These are phyloP conservation scores for Agelaius tricolor DNA, from an alignment of 2,113 vertebrate species.

Conservation along the genomic window DNA sequence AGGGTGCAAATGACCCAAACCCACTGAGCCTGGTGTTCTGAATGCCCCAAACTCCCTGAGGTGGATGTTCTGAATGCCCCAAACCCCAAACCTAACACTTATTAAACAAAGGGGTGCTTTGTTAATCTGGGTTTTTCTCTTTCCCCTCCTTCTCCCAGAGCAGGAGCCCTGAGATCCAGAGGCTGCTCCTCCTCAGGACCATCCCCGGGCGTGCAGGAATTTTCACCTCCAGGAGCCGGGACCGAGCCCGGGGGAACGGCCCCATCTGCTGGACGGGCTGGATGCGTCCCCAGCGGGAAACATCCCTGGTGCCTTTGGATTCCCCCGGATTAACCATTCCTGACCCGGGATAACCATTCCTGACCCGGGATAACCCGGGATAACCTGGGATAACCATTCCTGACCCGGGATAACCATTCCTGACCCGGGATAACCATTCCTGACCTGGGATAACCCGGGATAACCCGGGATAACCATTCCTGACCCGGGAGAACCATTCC, in stretches of 20 bases:
- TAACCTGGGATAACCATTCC: not conserved
- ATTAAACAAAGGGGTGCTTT: not conserved
- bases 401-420: too few species aligned
- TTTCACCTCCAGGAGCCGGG: not conserved
- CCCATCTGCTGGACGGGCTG: conserved; percentile 46
- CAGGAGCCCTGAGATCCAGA: not conserved
- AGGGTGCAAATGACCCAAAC: not conserved
- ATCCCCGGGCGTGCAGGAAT: too few species aligned
- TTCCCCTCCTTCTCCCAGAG: not conserved
- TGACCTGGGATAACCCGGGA: not conserved
- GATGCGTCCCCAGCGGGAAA: not conserved
- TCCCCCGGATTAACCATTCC: not conserved
- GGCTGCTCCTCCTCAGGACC: not conserved
- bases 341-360: not conserved
- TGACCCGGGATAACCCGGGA: not conserved
- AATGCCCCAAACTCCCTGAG: not conserved
- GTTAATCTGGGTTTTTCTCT: not conserved
- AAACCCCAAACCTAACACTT: not conserved
- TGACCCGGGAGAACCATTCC: not conserved
- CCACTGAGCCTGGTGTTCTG: accelerated
- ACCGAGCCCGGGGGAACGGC: not conserved
- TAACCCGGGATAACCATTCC: not conserved
- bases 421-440: not conserved
- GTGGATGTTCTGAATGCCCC: not conserved
- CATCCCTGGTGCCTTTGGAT: not conserved